Base-by-base conservation (phyloP, 2,113 vertebrate genomes). In the Deroptyus accipitrinus region DNA sequence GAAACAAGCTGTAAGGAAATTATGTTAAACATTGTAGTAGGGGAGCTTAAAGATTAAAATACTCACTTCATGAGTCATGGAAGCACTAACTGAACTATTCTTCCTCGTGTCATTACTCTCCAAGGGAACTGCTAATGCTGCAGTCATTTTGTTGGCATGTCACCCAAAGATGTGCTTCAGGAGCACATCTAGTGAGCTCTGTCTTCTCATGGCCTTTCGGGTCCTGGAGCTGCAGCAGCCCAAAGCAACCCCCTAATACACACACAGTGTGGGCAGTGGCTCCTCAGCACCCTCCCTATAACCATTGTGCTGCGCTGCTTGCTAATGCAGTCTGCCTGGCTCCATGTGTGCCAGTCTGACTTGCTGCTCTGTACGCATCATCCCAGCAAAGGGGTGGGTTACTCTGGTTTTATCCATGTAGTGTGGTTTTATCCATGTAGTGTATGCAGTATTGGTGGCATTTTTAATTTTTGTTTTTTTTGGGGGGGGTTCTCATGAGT, bases 401-500 rank as follows among this genome's bases (percentile, higher is more conserved):
- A 10, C 72, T 27, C 35, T 61, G 30, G 30, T 74, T 78, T 79
- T 73, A 41, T 25, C 23, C 31, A 7, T 4, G 15, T 19, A 16
- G 10, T 22, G 5, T 63, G 33, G 30, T 74, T 78, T 79, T 73
- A 37, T 27, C 23, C 31, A 7, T 4, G 13, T 17, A 17, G 10
- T 17, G 5, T 72, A 8, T 33, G 25, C 24, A 55, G 35, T 37
- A 20, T 37, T 6, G 5, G 7, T 46, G 51, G 30, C 15, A 37
- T 49, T 59, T 62, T 30, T 28, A 54, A 24, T 4, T 3, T 18
- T 44, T 74, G 51, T 17, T 0, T 4, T 52, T 57, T 31, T 57
- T 77, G 27, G 31, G 9, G 17, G 10, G 33, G 9, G 46, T 57
- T 42, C 11, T 75, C 1, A 1, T 0, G 1, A 85, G 69, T 48